Evolutionary conservation across 2,113 vertebrate species (phyloP), one percentile per base, ranked within the genome.

Genomic region (Crotalus helleri): DNA sequence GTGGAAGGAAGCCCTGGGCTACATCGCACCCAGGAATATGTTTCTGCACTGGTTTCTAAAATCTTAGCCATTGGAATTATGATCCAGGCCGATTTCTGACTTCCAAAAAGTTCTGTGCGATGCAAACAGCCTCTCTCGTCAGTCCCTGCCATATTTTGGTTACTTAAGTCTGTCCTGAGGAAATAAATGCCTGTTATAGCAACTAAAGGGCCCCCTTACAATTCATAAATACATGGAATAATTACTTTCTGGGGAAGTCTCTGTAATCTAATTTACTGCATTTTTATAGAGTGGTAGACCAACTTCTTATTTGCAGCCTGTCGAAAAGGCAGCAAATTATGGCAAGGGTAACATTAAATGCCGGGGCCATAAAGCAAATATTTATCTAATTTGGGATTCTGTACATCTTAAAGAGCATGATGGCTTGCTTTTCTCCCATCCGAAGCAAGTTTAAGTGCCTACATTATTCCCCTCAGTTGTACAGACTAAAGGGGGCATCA

Each of bases 361-460:
- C 91, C 92, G 93, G 8, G 89, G 91, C 93, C 87, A 92, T 90
- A 93, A 93, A 94, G 49, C 61, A 96, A 96, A 96, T 95, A 95
- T 95, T 96, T 95, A 96, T 94, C 88, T 94, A 95, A 96, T 95
- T 94, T 94, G 59, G 92, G 21, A 94, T 87, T 94, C 93, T 81
- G 49, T 90, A 93, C 93, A 94, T 95, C 94, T 94, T 61, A 95
- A 93, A 92, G 44, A 91, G 93, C 94, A 51, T 94, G 53, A 94
- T 87, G 91, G 53, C 3, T 95, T 21, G 90, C 55, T 74, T 23
- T 85, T 91, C 33, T 59, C 39, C 44, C 46, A 44, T 54, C 55
- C 88, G 86, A 90, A 91, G 85, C 39, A 92, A 93, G 93, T 92
- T 51, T 51, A 85, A 91, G 3, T 64, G 49, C 89, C 92, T 10